Evolutionary conservation across 2,113 vertebrate species (phyloP), one percentile per base, ranked within the genome.

Genomic region (Gymnarchus niloticus): DNA sequence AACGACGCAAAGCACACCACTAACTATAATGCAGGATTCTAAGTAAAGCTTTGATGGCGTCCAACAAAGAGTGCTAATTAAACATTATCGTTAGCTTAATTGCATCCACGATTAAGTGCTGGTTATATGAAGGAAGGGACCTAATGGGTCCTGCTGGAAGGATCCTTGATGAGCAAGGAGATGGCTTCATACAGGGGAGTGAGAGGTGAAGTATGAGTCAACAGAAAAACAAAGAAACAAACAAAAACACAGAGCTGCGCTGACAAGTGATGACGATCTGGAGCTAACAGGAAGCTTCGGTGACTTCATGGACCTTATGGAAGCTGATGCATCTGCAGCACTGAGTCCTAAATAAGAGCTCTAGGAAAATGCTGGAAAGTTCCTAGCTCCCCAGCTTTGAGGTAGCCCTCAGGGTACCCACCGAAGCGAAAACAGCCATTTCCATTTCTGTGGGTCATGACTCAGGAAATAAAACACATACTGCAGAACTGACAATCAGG

Each of bases 11-110:
- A 86, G 80, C 48, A 23, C 19, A 9, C 41, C 23, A 48, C 76
- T 41, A 6, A 33, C 8, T 37, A 44, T 54, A 48, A 61, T 14
- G 14, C 81, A 19, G 41, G 2, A 51, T 12, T 82, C 57, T 82
- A 23, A 25, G 44, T 5, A 25, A 56, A 33, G 51, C 69, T 87
- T 84, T 89, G 61, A 81, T 87, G 54, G 56, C 86, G 82, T 57
- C 61, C 59, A 80, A 28, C 54, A 54, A 56, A 78, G 46, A 56
- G 56, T 48, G 49, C 83, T 48, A 78, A 85, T 86, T 87, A 81
- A 77, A 83, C 52, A 85, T 89, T 78, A 73, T 73, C 65, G 86
- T 89, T 86, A n/a, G 76, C 61, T 81, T 87, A 86, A 89, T 86
- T 85, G 86, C 83, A 14, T 19, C 51, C 77, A 65, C 57, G 77